These are phyloP conservation scores for Callipepla squamata DNA, from an alignment of 2,113 vertebrate genomes.

Conservation along the genomic window DNA sequence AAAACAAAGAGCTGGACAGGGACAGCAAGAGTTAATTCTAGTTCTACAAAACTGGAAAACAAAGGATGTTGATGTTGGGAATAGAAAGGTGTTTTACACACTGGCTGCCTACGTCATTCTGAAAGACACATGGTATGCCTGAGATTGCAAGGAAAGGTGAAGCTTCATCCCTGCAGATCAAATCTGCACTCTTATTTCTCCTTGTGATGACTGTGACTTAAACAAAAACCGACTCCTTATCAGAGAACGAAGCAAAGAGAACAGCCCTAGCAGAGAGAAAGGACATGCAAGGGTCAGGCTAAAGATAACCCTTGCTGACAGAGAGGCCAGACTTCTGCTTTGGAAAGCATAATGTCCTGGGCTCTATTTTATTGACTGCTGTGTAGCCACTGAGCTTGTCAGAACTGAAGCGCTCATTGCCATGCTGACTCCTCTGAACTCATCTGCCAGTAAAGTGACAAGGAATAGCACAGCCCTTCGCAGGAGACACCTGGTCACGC, in stretches of 20 bases:
- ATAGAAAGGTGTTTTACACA: background rate
- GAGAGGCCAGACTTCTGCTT: background rate
- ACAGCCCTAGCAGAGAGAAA: background rate
- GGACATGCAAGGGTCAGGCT: background rate
- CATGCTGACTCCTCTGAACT: background rate
- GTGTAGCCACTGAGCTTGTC: background rate
- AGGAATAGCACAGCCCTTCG: background rate
- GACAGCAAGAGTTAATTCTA: background rate
- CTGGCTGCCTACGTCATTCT: background rate
- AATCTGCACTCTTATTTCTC: background rate
- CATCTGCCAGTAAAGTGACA: background rate
- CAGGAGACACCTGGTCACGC: background rate
- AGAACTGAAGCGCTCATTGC: background rate
- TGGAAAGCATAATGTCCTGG: background rate
- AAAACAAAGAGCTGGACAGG: background rate
- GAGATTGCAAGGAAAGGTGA: background rate
- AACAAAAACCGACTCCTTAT: background rate
- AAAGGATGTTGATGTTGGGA: background rate
- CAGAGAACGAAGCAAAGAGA: background rate
- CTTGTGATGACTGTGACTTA: background rate
- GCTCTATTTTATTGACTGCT: background rate
- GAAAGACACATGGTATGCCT: background rate
- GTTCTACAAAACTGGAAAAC: background rate
- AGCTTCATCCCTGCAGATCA: background rate
- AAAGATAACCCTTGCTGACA: background rate